Conservation (phyloP, 2,888 invertebrate genomes). For the Zele albiditarsus region DNA sequence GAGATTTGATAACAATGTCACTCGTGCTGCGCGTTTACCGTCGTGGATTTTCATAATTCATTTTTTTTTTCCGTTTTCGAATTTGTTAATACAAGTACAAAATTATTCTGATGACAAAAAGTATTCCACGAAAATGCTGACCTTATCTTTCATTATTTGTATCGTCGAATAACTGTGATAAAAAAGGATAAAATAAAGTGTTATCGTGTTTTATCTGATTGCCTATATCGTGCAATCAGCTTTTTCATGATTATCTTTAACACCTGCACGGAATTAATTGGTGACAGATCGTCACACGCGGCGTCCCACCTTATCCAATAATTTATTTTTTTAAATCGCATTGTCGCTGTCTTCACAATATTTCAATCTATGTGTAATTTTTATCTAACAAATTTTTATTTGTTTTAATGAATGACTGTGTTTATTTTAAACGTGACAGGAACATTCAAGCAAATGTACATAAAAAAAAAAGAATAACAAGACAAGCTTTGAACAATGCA, state of each 20-base stretch:
- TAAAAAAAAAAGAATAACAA: slow-evolving; percentile 25
- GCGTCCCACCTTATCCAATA: slow-evolving; percentile 19
- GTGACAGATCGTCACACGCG: slow-evolving; percentile 33
- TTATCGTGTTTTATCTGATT: not conserved
- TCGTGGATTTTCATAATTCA: not conserved
- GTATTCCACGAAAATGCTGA: not conserved
- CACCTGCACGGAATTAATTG: slow-evolving; percentile 23
- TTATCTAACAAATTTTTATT: not conserved
- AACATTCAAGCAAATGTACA: slow-evolving; percentile 20
- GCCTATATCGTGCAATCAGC: slow-evolving; percentile 6
- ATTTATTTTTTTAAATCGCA: not conserved
- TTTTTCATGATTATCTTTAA: slow-evolving; percentile 23
- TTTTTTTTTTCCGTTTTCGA: not conserved
- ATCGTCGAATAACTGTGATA: not conserved
- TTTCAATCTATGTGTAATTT: slow-evolving; percentile 1
- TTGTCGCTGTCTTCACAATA: not conserved
- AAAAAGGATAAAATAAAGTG: not conserved
- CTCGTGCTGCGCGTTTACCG: not conserved
- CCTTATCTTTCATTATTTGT: not conserved
- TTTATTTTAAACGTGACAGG: not conserved
- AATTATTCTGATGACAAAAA: not conserved
- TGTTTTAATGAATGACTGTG: not conserved
- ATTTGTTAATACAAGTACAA: not conserved
- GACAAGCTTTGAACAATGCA: slow-evolving; percentile 29
- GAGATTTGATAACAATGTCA: not conserved